Evolutionary conservation across 2,113 vertebrate species (phyloP), one percentile per base, ranked within the genome.

Genomic region (Embiotoca jacksoni): DNA sequence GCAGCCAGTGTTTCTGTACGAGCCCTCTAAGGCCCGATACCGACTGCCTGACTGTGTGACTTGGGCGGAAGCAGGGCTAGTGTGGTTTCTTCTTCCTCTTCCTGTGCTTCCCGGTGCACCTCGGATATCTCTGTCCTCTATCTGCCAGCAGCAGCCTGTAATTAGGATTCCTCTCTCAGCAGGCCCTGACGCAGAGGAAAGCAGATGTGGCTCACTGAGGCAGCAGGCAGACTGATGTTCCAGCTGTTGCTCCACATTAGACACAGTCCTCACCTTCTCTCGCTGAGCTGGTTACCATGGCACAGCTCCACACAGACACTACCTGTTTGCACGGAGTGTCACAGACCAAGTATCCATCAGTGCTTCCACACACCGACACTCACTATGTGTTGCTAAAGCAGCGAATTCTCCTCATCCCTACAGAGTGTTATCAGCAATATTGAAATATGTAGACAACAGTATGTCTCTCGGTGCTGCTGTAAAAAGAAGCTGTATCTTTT

Each of bases 121-220:
- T 85, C 82, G 92, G 91, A 92, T 90, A 89, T 88, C 86, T 77
- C 88, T 80, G 87, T 90, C 86, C 82, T 89, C 90, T 90, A 83
- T 92, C 83, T 89, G 86, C 87, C 81, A 75, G 85, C 78, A 84
- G 88, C 88, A 87, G 90, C 89, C 92, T 92, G 89, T 94, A 93
- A 94, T 94, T 94, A 93, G 88, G 90, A 92, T 93, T 92, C 92
- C 86, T 80, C 85, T 92, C 90, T 81, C 93, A 90, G 93, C 84
- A 88, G 92, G 92, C 82, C 80, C 69, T 44, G 39, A 74, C 83
- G 31, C 86, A 72, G 67, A 90, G 84, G 88, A 94, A 93, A 94
- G 85, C 94, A 95, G 94, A 94, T 95, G 93, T 93, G 89, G 89
- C 82, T 89, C 78, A 61, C 69, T 54, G 88, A 86, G 90, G 90